A percentile compares a stretch with the other conserved stretches of the same genome.
phyloP scores from a whole-genome alignment of 2,113 vertebrate species.

The Callospermophilus lateralis region DNA sequence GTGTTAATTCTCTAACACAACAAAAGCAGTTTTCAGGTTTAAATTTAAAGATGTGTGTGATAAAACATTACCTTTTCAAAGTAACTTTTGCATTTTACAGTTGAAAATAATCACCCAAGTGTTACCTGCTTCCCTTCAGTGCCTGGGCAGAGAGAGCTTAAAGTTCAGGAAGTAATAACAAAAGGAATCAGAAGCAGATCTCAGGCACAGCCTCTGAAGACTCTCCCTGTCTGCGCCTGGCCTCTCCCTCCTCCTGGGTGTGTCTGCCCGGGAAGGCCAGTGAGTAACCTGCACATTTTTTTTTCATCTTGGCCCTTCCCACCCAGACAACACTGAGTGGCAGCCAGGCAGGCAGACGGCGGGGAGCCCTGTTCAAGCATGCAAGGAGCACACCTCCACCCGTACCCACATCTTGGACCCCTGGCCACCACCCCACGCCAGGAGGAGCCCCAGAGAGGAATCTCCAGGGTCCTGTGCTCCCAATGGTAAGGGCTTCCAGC shows the following conservation, averaged over 20 bases:
- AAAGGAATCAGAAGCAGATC: constrained; percentile 68
- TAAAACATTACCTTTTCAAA: background rate
- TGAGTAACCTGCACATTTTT: constrained; percentile 85
- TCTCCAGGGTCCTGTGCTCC: background rate
- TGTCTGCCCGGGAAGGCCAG: constrained; percentile 82
- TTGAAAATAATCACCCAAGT: constrained; percentile 42
- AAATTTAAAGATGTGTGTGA: background rate
- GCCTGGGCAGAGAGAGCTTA: constrained; percentile 43
- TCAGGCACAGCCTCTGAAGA: constrained; percentile 29
- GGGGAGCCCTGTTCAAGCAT: constrained; percentile 81
- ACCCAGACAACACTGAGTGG: constrained; percentile 79
- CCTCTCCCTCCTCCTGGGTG: constrained; percentile 82
- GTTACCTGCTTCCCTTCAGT: constrained; percentile 4
- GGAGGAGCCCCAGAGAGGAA: background rate
- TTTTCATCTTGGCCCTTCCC: constrained; percentile 83
- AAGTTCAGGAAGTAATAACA: constrained; percentile 78
- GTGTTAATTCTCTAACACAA: background rate
- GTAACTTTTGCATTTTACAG: constrained; percentile 48
- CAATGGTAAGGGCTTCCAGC: constrained; percentile 57
- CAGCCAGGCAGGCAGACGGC: constrained; percentile 80
- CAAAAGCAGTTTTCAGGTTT: background rate
- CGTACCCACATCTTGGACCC: constrained; percentile 46
- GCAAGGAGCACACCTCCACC: constrained; percentile 76
- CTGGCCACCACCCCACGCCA: background rate
- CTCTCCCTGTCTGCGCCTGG: constrained; percentile 46